A percentile compares a stretch with the other conserved stretches of the same genome.
Conservation (phyloP, 2,888 invertebrate species). For the Machimus atricapillus region DNA sequence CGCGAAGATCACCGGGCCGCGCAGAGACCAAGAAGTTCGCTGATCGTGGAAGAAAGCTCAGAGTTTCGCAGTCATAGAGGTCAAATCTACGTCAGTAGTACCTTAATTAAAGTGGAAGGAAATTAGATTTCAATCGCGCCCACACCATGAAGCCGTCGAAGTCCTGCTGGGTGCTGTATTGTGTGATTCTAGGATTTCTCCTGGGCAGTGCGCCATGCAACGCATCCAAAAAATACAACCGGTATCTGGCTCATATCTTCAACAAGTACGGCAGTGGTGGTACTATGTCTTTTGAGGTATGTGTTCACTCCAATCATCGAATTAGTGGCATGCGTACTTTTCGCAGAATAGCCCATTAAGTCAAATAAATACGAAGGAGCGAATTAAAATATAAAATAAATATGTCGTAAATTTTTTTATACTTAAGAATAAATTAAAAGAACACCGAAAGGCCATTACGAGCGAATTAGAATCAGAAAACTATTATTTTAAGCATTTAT, state of each 20-base stretch:
- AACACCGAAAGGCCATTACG: neutral
- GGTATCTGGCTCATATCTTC: slow-evolving; percentile 60
- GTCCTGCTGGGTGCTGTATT: neutral
- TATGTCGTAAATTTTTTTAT: neutral
- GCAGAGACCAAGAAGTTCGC: neutral
- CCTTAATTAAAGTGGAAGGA: neutral
- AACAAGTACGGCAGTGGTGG: slow-evolving; percentile 60
- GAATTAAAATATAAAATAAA: neutral
- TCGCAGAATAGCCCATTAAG: neutral
- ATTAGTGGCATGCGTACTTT: slow-evolving; percentile 20
- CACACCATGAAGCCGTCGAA: neutral
- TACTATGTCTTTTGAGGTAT: slow-evolving; percentile 61
- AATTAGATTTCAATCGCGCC: neutral
- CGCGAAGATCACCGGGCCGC: neutral
- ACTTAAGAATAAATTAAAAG: neutral
- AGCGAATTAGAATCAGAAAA: too few species aligned
- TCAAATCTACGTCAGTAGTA: neutral
- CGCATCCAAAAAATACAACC: slow-evolving; percentile 57
- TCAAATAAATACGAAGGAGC: neutral
- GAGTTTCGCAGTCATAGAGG: neutral
- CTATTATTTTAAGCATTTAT: too few species aligned
- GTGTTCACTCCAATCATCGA: slow-evolving; percentile 31
- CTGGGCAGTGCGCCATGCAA: neutral
- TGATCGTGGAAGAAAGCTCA: neutral
- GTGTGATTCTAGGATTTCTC: neutral